Evolutionary conservation across 2,888 invertebrate species (phyloP), one percentile per base, ranked within the genome.

Genomic region (Galeruca laticollis): DNA sequence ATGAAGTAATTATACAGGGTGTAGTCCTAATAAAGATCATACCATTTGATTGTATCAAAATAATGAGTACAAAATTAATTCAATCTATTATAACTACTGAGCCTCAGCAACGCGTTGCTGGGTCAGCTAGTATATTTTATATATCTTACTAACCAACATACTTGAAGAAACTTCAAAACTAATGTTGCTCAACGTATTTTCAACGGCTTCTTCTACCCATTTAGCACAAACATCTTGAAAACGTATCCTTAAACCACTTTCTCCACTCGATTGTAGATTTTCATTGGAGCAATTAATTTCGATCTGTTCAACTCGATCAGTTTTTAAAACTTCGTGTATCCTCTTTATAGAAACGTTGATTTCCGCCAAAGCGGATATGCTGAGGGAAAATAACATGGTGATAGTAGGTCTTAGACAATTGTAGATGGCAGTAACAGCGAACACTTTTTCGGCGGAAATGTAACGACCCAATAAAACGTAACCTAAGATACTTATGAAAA

Each of bases 381-480:
- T 94, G 86, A 94, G 93, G 0, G 97, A 96, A 80, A 97, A 95
- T 85, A 95, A 94, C 15, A 96, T 93, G 0, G 95, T 96, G 92
- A 97, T 94, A 8, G 94, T 92, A 77, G 94, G 92, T 51, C 96
- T 88, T 68, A 98, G 86, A 64, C 95, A 93, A 81, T 96, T 97
- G 86, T 95, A 97, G 83, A 97, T 93, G 8, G 97, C 94, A 13
- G 96, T 94, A 64, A 96, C 89, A 64, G 96, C 93, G 84, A 96
- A 97, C 13, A 96, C 95, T 83, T 89, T 90, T 82, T 96, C 94
- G 10, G 98, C 93, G 9, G 91, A 92, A 76, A 98, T 89, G 78
- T 89, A 85, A 76, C 92, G 87, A 31, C 93, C 92, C 8, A 91
- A 86, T 18, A 94, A 85, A 35, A 93, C 91, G 82, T 90, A 95